Evolutionary conservation across 2,797 vertebrate genomes (phyloP).

Genomic region (Chromis chromis): DNA sequence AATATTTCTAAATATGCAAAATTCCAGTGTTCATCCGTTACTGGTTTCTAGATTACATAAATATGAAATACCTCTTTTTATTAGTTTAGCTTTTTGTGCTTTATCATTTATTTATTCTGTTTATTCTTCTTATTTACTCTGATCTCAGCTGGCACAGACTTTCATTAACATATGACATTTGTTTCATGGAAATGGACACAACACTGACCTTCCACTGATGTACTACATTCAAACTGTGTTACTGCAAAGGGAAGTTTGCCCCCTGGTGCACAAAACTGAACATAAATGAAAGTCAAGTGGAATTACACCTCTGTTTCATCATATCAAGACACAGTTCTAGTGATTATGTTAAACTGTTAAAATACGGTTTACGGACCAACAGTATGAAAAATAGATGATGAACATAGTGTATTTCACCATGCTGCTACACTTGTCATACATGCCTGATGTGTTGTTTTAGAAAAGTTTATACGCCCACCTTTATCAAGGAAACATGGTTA

Average conservation of each 20-base stretch:
- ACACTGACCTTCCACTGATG: background rate
- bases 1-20: background rate
- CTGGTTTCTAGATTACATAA: background rate
- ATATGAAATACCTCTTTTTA: background rate
- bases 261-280: slow-evolving; percentile 20
- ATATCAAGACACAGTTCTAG: no score
- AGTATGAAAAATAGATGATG: no score
- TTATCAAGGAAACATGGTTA: background rate
- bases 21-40: background rate
- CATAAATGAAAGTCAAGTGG: background rate
- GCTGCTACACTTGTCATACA: no score
- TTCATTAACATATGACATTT: background rate
- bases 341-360: no score
- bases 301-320: no score
- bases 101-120: background rate
- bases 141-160: background rate
- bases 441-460: no score
- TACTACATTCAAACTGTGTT: background rate
- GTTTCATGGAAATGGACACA: background rate
- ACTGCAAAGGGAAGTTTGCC: slow-evolving; percentile 15
- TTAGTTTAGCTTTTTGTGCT: background rate
- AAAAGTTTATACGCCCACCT: background rate
- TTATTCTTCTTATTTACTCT: background rate
- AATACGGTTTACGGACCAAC: no score
- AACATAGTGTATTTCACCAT: no score